A percentile compares a stretch with the other conserved stretches of the same genome.
phyloP scores from a whole-genome alignment of 2,888 invertebrate genomes.

The Tenodera sinensis region DNA sequence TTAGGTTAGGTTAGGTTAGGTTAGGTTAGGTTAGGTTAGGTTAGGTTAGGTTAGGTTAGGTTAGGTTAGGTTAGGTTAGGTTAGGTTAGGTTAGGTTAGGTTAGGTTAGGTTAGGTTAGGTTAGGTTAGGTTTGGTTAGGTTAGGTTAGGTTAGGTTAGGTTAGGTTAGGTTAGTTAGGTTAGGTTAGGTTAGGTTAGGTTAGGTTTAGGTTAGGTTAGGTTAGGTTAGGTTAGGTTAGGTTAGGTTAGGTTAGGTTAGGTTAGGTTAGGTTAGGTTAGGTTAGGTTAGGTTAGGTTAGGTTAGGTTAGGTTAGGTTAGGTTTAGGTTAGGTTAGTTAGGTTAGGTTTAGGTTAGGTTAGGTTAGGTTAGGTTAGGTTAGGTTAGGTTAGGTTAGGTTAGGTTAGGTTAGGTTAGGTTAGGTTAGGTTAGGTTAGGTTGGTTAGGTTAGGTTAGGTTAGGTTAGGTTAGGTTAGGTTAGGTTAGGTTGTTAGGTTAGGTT shows the following conservation, averaged over 20 bases:
- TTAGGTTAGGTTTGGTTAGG: conserved; percentile 5
- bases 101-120: conserved; percentile 2
- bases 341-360: conserved; percentile 20
- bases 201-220: background rate
- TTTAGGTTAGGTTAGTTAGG: conserved; percentile 21
- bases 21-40: too few relatives aligned
- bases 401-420: conserved; percentile 12
- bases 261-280: conserved; percentile 16
- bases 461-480: conserved; percentile 17
- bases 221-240: conserved; percentile 19
- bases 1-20: conserved; percentile 13
- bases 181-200: too few relatives aligned
- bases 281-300: conserved; percentile 8
- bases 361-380: conserved; percentile 28
- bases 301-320: background rate
- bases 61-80: background rate
- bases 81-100: conserved; percentile 26
- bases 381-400: conserved; percentile 27
- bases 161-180: conserved; percentile 33
- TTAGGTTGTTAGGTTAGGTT: conserved; percentile 36
- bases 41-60: too few relatives aligned
- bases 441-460: conserved; percentile 22
- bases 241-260: conserved; percentile 26
- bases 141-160: background rate
- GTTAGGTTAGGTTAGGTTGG: conserved; percentile 21